Evolutionary conservation across 2,888 invertebrate species (phyloP).

Genomic region (Nephrotoma guestfalica): DNA sequence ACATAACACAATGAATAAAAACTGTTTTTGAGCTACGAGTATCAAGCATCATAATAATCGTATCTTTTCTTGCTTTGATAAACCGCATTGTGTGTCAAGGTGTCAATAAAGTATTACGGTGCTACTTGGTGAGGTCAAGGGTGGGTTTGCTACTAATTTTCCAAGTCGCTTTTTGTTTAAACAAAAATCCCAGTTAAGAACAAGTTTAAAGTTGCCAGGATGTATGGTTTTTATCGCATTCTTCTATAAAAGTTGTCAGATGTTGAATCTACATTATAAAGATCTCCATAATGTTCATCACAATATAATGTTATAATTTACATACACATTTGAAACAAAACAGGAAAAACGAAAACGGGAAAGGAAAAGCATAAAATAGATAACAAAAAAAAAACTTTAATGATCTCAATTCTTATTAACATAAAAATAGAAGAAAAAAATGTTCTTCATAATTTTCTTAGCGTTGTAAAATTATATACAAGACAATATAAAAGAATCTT

Average conservation of each 20-base stretch:
- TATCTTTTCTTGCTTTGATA: too few species aligned
- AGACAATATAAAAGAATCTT: neutral
- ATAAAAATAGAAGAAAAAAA: neutral
- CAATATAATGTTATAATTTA: neutral
- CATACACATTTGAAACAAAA: neutral
- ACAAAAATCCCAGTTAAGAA: too few species aligned
- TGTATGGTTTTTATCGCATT: too few species aligned
- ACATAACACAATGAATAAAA: too few species aligned
- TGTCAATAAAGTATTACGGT: too few species aligned
- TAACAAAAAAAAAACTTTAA: neutral
- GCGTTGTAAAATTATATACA: neutral
- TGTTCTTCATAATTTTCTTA: neutral
- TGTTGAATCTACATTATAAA: neutral
- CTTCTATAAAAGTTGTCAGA: neutral
- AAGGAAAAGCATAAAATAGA: neutral
- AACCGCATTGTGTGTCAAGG: too few species aligned
- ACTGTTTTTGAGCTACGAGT: too few species aligned
- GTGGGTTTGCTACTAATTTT: too few species aligned
- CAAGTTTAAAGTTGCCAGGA: too few species aligned
- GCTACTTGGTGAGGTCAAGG: too few species aligned
- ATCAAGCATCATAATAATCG: too few species aligned
- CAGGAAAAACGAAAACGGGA: neutral
- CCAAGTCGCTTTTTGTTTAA: too few species aligned
- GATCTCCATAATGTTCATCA: neutral
- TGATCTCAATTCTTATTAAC: neutral